These are phyloP conservation scores for Scalopus aquaticus DNA, from an alignment of 2,113 vertebrate species.

Conservation along the genomic window DNA sequence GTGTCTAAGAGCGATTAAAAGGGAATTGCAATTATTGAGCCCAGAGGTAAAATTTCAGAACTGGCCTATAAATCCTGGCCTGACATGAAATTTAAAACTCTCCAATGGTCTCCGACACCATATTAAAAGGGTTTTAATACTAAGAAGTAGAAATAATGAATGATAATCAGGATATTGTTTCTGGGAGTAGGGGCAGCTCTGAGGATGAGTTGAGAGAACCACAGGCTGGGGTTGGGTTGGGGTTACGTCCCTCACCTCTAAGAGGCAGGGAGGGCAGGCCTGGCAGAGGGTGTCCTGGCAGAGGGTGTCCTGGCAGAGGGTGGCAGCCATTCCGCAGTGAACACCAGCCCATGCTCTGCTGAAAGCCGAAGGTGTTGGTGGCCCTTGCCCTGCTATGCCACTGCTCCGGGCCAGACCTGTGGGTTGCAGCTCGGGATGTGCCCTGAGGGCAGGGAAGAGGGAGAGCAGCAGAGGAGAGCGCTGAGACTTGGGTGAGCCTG, in stretches of 20 bases:
- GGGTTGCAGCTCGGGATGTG: background rate
- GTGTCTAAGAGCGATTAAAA: conserved; percentile 78
- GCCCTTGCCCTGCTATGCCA: background rate
- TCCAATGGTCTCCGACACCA: conserved; percentile 58
- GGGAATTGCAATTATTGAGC: conserved; percentile 73
- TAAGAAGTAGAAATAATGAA: conserved; percentile 76
- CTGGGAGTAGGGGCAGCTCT: conserved; percentile 23
- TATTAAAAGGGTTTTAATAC: conserved; percentile 74
- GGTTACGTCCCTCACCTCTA: background rate
- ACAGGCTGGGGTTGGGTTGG: background rate
- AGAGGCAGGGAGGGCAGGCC: background rate
- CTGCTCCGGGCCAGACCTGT: too few relatives aligned
- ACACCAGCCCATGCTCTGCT: background rate
- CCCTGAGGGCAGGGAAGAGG: background rate
- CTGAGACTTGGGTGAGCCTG: too few relatives aligned
- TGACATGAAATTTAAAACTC: conserved; percentile 77
- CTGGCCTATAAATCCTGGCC: conserved; percentile 72
- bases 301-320: too few relatives aligned
- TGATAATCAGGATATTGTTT: conserved; percentile 71
- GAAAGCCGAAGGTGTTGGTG: background rate
- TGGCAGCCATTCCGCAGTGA: background rate
- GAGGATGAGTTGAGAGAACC: background rate
- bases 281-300: too few relatives aligned
- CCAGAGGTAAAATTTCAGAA: conserved; percentile 77
- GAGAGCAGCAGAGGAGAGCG: background rate